phyloP scores from a whole-genome alignment of 2,113 vertebrate species.

The Cephalopterus ornatus region DNA sequence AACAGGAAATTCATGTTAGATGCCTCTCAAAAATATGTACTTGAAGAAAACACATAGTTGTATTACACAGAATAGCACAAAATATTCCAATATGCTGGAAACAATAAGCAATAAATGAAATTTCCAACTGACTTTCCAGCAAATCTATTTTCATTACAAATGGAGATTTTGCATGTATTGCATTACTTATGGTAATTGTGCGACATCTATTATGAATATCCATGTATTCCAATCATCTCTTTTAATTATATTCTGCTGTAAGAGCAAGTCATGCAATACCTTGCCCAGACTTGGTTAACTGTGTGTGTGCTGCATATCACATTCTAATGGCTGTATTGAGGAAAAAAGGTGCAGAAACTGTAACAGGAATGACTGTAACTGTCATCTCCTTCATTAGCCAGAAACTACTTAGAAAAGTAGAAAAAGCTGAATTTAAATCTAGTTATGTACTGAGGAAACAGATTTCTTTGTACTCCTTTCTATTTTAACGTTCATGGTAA shows the following conservation, averaged over 20 bases:
- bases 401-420: background rate
- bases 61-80: constrained; percentile 39
- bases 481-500: background rate
- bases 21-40: background rate
- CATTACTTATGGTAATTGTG: constrained; percentile 74
- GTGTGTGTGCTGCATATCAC: background rate
- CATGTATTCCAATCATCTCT: constrained; percentile 72
- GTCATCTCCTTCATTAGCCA: constrained; percentile 2
- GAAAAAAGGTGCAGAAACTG: constrained; percentile 5
- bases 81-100: constrained; percentile 62
- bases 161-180: constrained; percentile 67
- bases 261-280: constrained; percentile 44
- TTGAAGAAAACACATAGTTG: background rate
- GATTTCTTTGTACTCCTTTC: background rate
- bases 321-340: background rate
- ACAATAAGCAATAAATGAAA: constrained; percentile 73
- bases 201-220: constrained; percentile 76
- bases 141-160: constrained; percentile 76
- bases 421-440: background rate
- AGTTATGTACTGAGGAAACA: background rate
- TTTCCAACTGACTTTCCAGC: constrained; percentile 69
- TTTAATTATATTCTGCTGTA: constrained; percentile 70
- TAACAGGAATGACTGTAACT: background rate
- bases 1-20: constrained; percentile 7
- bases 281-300: constrained; percentile 23